Percentiles rank a stretch among this genome's conserved stretches.
Evolutionary conservation across 2,113 vertebrate genomes (phyloP).

Genomic region (Channa argus): DNA sequence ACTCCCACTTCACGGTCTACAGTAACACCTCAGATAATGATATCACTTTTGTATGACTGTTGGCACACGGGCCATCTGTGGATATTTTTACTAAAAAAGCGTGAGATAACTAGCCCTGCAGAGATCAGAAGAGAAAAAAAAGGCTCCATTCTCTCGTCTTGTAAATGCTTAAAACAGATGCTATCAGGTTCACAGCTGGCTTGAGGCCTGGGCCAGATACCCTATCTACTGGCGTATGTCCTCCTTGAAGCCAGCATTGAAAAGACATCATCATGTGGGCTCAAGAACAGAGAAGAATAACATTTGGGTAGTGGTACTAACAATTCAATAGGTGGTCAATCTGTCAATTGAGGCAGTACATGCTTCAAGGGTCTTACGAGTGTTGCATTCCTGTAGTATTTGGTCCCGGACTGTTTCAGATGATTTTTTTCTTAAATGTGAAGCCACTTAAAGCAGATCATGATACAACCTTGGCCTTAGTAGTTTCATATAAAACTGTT

Average conservation of each 20-base stretch:
- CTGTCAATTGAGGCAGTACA: not conserved
- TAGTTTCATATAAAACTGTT: no score
- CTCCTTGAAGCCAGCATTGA: constrained; percentile 59
- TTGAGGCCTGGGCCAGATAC: constrained; percentile 66
- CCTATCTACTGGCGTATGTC: constrained; percentile 69
- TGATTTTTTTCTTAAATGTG: no score
- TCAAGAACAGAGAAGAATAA: not conserved
- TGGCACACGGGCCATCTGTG: constrained; percentile 69
- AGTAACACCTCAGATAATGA: constrained; percentile 49
- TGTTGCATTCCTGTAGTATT: no score
- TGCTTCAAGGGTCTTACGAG: not conserved
- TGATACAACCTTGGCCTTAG: not conserved
- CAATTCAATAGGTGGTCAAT: not conserved
- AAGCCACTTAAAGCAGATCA: not conserved
- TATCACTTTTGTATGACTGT: constrained; percentile 72
- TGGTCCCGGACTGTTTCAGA: not conserved
- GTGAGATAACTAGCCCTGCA: constrained; percentile 71
- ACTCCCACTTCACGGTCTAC: constrained; percentile 35
- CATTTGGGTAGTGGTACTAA: constrained; percentile 31
- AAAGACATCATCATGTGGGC: constrained; percentile 74
- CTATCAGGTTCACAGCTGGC: constrained; percentile 80
- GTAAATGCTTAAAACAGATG: constrained; percentile 80
- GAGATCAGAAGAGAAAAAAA: constrained; percentile 69
- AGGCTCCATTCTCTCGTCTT: constrained; percentile 55
- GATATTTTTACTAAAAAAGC: constrained; percentile 70